These are phyloP conservation scores for Trichogramma dendrolimi DNA, from an alignment of 2,888 invertebrate genomes.

Conservation along the genomic window DNA sequence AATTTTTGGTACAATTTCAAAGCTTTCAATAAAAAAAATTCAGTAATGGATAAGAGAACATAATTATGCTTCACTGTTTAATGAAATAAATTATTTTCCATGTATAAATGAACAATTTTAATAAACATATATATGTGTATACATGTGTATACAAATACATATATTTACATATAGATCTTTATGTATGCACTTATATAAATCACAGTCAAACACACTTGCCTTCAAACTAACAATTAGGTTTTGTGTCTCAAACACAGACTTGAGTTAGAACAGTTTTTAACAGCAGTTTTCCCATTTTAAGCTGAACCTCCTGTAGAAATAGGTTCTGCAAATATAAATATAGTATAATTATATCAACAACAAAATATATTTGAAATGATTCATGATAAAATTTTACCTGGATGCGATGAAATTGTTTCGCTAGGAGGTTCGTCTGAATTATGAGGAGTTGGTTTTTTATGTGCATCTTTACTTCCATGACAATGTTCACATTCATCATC, in stretches of 20 bases:
- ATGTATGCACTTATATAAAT: slow-evolving; percentile 22
- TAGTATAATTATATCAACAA: slow-evolving; percentile 2
- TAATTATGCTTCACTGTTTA: too few species aligned
- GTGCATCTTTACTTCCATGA: slow-evolving; percentile 63
- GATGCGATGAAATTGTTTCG: slow-evolving; percentile 34
- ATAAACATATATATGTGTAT: too few species aligned
- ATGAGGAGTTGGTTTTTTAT: slow-evolving; percentile 41
- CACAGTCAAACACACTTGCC: slow-evolving; percentile 25
- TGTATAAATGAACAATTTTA: too few species aligned
- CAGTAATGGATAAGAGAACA: too few species aligned
- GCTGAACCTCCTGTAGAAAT: slow-evolving; percentile 39
- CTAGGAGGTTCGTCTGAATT: slow-evolving; percentile 38
- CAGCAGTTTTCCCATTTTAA: slow-evolving; percentile 21
- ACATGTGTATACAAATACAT: too few species aligned
- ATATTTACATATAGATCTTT: too few species aligned
- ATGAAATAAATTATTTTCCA: too few species aligned
- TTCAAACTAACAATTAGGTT: slow-evolving; percentile 9
- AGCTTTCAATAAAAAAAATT: too few species aligned
- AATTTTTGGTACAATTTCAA: too few species aligned
- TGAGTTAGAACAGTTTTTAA: background rate
- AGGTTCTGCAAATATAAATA: slow-evolving; percentile 37
- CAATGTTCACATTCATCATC: slow-evolving; percentile 86
- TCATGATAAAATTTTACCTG: slow-evolving; percentile 35
- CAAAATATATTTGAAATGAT: slow-evolving; percentile 10
- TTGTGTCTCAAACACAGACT: background rate